Evolutionary conservation across 2,888 invertebrate genomes (phyloP).

Genomic region (Eledona agricola): DNA sequence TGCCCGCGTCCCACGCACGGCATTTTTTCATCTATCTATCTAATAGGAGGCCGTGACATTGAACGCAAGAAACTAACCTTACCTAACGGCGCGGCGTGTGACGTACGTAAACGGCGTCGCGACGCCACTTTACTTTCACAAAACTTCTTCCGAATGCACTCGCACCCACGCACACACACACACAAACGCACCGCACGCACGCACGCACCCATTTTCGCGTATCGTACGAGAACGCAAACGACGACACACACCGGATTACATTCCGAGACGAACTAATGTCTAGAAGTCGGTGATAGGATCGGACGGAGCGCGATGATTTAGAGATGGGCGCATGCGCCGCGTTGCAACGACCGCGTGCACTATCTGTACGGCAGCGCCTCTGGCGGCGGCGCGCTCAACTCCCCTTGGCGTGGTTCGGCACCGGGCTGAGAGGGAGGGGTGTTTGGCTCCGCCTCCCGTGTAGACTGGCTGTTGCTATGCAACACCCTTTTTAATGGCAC

Average conservation of each 20-base stretch:
- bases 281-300: no score
- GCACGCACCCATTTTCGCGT: no score
- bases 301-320: slow-evolving; percentile 26
- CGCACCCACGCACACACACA: no score
- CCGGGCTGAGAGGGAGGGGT: slow-evolving; percentile 44
- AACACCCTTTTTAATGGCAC: slow-evolving; percentile 50
- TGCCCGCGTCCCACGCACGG: slow-evolving; percentile 17
- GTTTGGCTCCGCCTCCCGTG: slow-evolving; percentile 46
- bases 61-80: slow-evolving; percentile 37
- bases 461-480: slow-evolving; percentile 52
- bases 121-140: no score
- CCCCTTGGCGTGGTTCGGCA: slow-evolving; percentile 38
- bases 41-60: slow-evolving; percentile 38
- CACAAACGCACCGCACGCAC: no score
- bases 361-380: slow-evolving; percentile 34
- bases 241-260: slow-evolving; percentile 5
- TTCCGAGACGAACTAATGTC: no score
- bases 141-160: no score
- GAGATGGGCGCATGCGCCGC: slow-evolving; percentile 20
- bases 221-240: no score
- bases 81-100: slow-evolving; percentile 32
- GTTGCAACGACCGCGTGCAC: slow-evolving; percentile 31
- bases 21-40: slow-evolving; percentile 28
- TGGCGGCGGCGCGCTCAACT: neutral
- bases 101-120: slow-evolving; percentile 14